Percentiles rank a stretch among this genome's conserved stretches.
These are phyloP conservation scores for Siniperca knerii DNA, from an alignment of 2,113 vertebrate genomes.

Conservation along the genomic window DNA sequence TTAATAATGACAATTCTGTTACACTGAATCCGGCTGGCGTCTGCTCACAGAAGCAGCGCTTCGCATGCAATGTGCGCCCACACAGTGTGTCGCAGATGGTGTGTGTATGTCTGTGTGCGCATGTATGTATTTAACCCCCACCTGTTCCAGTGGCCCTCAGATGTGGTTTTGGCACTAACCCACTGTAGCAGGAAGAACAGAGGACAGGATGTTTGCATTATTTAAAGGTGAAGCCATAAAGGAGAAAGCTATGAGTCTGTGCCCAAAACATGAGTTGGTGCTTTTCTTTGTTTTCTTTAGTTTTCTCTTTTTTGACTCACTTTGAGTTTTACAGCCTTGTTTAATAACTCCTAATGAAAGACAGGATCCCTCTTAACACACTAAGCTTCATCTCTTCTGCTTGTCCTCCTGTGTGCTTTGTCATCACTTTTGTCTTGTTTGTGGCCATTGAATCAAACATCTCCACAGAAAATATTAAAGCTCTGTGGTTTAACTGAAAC, in stretches of 20 bases:
- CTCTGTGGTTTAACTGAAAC: slow-evolving; percentile 40
- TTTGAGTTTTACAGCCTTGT: slow-evolving; percentile 65
- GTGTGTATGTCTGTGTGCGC: slow-evolving; percentile 38
- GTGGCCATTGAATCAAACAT: slow-evolving; percentile 18
- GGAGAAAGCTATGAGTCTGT: slow-evolving; percentile 71
- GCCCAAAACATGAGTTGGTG: slow-evolving; percentile 49
- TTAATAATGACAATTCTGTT: slow-evolving; percentile 44
- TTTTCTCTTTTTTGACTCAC: slow-evolving; percentile 69
- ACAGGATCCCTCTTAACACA: slow-evolving; percentile 44
- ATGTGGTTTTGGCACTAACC: slow-evolving; percentile 77
- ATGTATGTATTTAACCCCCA: slow-evolving; percentile 67
- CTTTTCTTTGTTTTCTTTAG: slow-evolving; percentile 46
- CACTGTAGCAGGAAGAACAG: slow-evolving; percentile 48
- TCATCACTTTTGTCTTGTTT: slow-evolving; percentile 54
- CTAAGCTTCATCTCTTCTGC: slow-evolving; percentile 32
- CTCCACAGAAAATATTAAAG: slow-evolving; percentile 1
- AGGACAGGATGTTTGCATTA: slow-evolving; percentile 75
- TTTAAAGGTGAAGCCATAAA: slow-evolving; percentile 78
- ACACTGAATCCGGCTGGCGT: slow-evolving; percentile 41
- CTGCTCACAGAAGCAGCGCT: slow-evolving; percentile 47
- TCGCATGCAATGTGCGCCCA: slow-evolving; percentile 66
- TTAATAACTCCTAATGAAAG: slow-evolving; percentile 74
- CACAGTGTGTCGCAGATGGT: slow-evolving; percentile 44
- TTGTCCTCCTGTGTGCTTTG: slow-evolving; percentile 53
- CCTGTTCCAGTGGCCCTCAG: slow-evolving; percentile 68